Base-by-base conservation (phyloP, 2,797 vertebrate genomes). In the Myotis daubentonii region DNA sequence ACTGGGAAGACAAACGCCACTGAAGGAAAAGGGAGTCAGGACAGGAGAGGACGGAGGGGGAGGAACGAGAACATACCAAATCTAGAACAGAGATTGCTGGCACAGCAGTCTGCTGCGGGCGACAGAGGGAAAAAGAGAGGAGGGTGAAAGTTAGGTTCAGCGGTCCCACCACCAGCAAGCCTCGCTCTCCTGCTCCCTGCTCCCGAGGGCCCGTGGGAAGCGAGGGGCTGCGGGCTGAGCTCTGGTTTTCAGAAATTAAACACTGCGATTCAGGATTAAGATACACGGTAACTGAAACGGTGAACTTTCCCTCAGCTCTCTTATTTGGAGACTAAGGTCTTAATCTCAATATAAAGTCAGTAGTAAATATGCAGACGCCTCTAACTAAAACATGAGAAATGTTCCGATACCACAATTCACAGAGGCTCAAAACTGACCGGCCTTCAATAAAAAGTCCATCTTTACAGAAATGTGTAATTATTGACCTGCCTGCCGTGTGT, bases 51-150 rank as follows among this genome's bases (percentile, higher is more conserved):
- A 97, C 94, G 94, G 95, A 98, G 98, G 98, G 98, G 98, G 98
- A 98, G 98, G 98, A 98, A 98, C 98, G 98, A 99, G 98, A 99
- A 99, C 99, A 99, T 99, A 99, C 99, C 99, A 99, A 99, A 99
- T 99, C 99, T 99, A 99, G 99, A 99, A 99, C 99, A 99, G 99
- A 99, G 99, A 99, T 99, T 99, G 99, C 99, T 99, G 99, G 99
- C 99, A 99, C 98, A 99, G 99, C 99, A 99, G 99, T 99, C 99
- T 99, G 99, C 99, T 99, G 99, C 99, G 98, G 98, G 98, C 95
- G 98, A 98, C 97, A 98, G 98, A 98, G 96, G 94, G 78, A 94
- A 87, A 97, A 98, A 98, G 98, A 98, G 97, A 98, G 95, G 91
- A 97, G 97, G 96, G 97, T 98, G 98, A 98, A 98, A 97, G 98